Base-by-base conservation (phyloP, 2,888 invertebrate genomes). In the Sipha maydis region DNA sequence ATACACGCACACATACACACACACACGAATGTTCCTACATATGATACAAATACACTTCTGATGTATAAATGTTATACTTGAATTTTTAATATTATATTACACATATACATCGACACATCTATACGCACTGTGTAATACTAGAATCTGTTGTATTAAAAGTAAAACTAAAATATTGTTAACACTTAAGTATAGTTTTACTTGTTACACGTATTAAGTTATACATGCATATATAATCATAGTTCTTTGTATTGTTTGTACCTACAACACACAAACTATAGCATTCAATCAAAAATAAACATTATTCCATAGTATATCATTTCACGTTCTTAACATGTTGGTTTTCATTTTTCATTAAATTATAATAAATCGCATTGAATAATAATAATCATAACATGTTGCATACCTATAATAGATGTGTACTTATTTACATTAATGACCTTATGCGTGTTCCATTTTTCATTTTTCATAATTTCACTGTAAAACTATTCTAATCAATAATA, bases 361-460 rank as follows among this genome's bases (percentile, higher is more conserved):
- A 73, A 73, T 73, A 34, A 31, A 73, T 73, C 73, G 14, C 31
- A 73, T 73, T 73, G 73, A 34, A 31, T 31, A 28, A 31, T 34
- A 34, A 73, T 73, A 73, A 71, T 34, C 34, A 34, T 31, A 19
- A 11, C 28, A 67, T 34, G 34, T 34, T 21, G 0, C 3, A 73
- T 34, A 73, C 4, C 3, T 34, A 69, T 48, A 14, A 48, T 48
- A 48, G 48, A 14, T 48, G 48, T 73, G 19, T 19, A 73, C n/a
- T 7, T 76, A n/a, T 76, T 25, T 76, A 41, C 48, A 82, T 41
- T 67, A 67, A 80, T 69, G 84, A 76, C 84, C 84, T 76, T 84
- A 84, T 41, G 8, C 56, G 56, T 41, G 75, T 61, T 75, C 75
- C 11, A 38, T 28, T 61, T 83, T 71, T 34, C 19, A n/a, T 83